Evolutionary conservation across 2,113 vertebrate species (phyloP).

Genomic region (Plotosus lineatus): DNA sequence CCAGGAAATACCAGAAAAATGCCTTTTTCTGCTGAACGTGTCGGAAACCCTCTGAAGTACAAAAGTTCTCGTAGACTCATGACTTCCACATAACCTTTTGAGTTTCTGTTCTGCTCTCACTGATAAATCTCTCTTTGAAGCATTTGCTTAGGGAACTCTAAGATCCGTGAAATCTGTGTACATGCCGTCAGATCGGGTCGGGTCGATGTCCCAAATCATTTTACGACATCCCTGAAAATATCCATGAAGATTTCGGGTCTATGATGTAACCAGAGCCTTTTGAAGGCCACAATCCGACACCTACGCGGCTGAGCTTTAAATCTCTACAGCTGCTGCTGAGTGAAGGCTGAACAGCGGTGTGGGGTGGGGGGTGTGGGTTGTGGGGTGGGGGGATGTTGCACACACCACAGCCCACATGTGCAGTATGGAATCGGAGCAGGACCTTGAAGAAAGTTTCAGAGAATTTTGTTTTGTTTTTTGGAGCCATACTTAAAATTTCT

Average conservation of each 20-base stretch:
- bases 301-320: background rate
- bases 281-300: conserved; percentile 48
- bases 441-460: background rate
- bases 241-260: conserved; percentile 50
- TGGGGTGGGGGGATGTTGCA: no score
- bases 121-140: conserved; percentile 27
- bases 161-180: conserved; percentile 58
- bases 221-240: conserved; percentile 48
- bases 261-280: conserved; percentile 54
- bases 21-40: background rate
- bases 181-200: conserved; percentile 56
- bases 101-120: conserved; percentile 19
- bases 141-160: conserved; percentile 11
- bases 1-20: background rate
- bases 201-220: conserved; percentile 57
- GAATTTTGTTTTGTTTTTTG: background rate
- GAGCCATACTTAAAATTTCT: conserved; percentile 22
- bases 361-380: no score
- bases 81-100: background rate
- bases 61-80: background rate
- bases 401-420: background rate
- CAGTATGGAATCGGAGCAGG: background rate
- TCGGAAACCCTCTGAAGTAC: background rate
- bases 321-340: conserved; percentile 34
- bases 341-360: background rate